phyloP scores from a whole-genome alignment of 2,113 vertebrate genomes.

The Lycaon pictus region DNA sequence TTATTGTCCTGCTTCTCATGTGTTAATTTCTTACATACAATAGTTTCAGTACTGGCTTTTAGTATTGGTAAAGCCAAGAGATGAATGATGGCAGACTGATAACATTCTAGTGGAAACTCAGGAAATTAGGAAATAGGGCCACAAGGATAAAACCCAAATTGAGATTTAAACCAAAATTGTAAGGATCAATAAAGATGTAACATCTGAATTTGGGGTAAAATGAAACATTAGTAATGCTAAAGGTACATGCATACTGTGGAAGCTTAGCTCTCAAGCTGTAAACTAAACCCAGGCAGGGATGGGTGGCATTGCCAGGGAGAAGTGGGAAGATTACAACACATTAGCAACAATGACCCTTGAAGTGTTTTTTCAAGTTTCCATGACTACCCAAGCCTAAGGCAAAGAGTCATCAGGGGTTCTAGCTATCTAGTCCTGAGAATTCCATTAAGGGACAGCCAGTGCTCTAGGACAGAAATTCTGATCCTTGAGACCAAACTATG shows the following conservation, averaged over 20 bases:
- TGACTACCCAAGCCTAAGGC: not conserved
- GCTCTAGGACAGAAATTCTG: too few species aligned
- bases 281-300: not conserved
- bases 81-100: not conserved
- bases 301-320: accelerated
- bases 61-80: too few species aligned
- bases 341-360: not conserved
- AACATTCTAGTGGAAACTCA: not conserved
- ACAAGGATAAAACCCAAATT: not conserved
- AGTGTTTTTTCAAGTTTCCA: not conserved
- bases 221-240: not conserved
- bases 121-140: not conserved
- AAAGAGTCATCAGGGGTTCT: not conserved
- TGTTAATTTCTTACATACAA: not conserved
- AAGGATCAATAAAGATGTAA: not conserved
- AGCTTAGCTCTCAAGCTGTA: not conserved
- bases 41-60: not conserved
- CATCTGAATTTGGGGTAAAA: not conserved
- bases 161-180: not conserved
- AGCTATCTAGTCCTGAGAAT: not conserved
- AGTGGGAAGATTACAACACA: too few species aligned
- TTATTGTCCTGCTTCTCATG: accelerated
- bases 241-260: accelerated
- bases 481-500: not conserved
- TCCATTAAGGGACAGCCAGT: not conserved